These are phyloP conservation scores for Ciconia stormi DNA, from an alignment of 2,113 vertebrate genomes.

Conservation along the genomic window DNA sequence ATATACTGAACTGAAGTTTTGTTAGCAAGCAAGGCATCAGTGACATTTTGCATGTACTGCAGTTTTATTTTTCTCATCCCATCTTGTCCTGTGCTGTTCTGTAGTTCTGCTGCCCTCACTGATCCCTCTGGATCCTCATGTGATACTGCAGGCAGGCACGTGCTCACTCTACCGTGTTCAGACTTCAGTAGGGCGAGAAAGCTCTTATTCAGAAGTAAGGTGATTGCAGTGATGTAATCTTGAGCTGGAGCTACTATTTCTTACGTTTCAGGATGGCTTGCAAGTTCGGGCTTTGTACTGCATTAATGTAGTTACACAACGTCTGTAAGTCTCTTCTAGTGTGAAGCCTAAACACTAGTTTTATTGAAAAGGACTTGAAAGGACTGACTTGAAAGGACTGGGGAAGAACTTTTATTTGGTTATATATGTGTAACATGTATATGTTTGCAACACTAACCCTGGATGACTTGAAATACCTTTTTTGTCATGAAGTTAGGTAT, in stretches of 20 bases:
- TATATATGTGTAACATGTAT: rapidly evolving
- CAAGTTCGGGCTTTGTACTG: background rate
- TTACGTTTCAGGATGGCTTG: background rate
- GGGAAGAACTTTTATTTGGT: background rate
- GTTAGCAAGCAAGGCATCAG: background rate
- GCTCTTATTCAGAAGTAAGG: background rate
- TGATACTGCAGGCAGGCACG: background rate
- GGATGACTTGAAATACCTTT: background rate
- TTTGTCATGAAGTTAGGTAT: background rate
- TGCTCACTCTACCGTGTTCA: background rate
- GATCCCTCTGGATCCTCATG: background rate
- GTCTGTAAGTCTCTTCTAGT: background rate
- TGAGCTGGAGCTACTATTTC: background rate
- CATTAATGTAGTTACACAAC: background rate
- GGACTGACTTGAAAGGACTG: background rate
- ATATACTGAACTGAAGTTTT: background rate
- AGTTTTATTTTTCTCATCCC: background rate
- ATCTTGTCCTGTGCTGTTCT: background rate
- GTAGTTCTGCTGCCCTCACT: background rate
- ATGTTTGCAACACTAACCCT: background rate
- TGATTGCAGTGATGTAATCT: background rate
- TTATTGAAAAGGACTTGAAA: background rate
- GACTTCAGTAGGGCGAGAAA: background rate
- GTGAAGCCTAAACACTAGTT: background rate
- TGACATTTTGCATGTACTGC: background rate